Conservation (phyloP, 2,113 vertebrate species). For the Machaerirhynchus nigripectus region DNA sequence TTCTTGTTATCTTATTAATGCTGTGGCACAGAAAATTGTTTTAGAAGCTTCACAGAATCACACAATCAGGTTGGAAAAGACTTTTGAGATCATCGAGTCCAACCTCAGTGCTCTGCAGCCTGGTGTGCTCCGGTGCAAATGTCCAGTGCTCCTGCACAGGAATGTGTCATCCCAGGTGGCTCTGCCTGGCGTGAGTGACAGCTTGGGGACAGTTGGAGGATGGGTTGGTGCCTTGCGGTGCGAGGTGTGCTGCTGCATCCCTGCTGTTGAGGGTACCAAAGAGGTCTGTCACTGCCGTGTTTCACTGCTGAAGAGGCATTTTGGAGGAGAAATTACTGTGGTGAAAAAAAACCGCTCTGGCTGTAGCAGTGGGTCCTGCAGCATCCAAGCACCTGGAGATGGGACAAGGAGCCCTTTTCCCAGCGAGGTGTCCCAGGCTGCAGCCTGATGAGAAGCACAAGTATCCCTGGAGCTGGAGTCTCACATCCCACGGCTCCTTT, state of each 20-base stretch:
- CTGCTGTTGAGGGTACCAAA: background rate
- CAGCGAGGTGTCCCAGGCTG: accelerated
- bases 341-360: too few species aligned
- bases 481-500: accelerated
- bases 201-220: background rate
- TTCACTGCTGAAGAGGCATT: background rate
- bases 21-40: too few species aligned
- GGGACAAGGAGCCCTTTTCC: background rate
- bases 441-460: background rate
- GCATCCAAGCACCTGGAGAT: accelerated
- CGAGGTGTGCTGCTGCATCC: background rate
- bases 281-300: background rate
- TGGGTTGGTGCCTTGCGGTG: accelerated
- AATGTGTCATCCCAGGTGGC: background rate
- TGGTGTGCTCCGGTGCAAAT: background rate
- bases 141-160: accelerated
- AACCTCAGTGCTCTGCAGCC: background rate
- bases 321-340: accelerated
- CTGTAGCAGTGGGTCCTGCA: background rate
- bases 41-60: background rate
- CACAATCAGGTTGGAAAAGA: background rate
- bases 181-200: background rate
- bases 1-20: too few species aligned
- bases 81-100: background rate
- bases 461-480: background rate